Evolutionary conservation across 2,888 invertebrate species (phyloP).

Genomic region (Ophonus ardosiacus): DNA sequence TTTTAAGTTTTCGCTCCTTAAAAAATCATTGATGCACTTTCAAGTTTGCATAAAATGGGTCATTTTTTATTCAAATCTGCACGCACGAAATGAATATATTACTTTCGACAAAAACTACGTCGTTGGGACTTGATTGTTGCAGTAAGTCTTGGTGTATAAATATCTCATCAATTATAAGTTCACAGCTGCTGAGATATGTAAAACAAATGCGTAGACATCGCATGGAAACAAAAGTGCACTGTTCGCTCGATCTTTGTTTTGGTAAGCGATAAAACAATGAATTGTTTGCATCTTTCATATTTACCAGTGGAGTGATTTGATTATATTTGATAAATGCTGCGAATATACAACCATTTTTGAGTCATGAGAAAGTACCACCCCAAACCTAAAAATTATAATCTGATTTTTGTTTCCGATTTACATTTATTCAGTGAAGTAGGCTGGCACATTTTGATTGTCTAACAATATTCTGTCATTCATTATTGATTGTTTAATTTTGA

Average conservation of each 20-base stretch:
- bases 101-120: conserved; percentile 20
- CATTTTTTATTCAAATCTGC: conserved; percentile 26
- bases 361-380: too few species aligned
- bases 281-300: background rate
- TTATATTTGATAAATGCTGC: too few species aligned
- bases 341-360: too few species aligned
- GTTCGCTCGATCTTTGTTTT: conserved; percentile 18
- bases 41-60: conserved; percentile 40
- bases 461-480: too few species aligned
- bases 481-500: too few species aligned
- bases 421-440: too few species aligned
- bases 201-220: conserved; percentile 38
- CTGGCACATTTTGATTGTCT: too few species aligned
- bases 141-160: conserved; percentile 20
- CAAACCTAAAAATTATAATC: too few species aligned
- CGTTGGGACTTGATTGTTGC: conserved; percentile 11
- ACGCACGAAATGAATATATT: conserved; percentile 36
- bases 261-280: background rate
- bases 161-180: conserved; percentile 36
- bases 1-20: conserved; percentile 9
- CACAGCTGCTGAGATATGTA: conserved; percentile 33
- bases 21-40: conserved; percentile 13
- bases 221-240: conserved; percentile 27
- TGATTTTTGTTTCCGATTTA: too few species aligned
- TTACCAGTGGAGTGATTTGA: background rate